Base-by-base conservation (phyloP, 2,797 vertebrate genomes). In the Sebastiscus tertius region DNA sequence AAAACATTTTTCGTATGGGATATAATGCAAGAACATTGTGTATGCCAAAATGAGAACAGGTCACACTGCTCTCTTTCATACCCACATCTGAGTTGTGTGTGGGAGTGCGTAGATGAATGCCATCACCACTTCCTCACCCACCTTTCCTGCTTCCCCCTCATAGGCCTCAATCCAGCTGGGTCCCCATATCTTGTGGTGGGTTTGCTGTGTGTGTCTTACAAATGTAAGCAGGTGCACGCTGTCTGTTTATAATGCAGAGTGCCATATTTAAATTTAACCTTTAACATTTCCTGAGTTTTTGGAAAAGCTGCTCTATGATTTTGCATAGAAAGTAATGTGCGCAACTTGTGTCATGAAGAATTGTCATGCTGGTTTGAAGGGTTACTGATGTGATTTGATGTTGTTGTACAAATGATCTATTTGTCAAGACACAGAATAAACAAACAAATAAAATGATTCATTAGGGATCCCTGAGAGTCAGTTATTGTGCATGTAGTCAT, bases 51-150 rank as follows among this genome's bases (percentile, higher is more conserved):
- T 24, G 42, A 77, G 59, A 72, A 68, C 36, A 62, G 55, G 42
- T n/a, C 36, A 56, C 26, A 61, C 4, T 31, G 69, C 75, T 71
- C 1, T 58, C 16, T 79, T 72, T 79, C 26, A 58, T 62, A 60
- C 59, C 75, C 86, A 91, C 86, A 83, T 90, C 54, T 82, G 72
- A 78, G 62, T 72, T 70, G 3, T 80, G 90, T 63, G 91, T 90
- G 75, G 88, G 85, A 52, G 90, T 72, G 14, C 4, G 1, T 6
- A 83, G 55, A 81, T 77, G 34, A 78, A 82, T 27, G 31, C 29
- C 56, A 59, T 72, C 75, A 92, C 89, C 92, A 93, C 93, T 92
- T 95, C 92, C 93, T 92, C 88, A 88, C 81, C 88, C 84, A 89
- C 82, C 80, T 90, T 91, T 92, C 84, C 87, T 91, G 86, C 88